A percentile compares a stretch with the other conserved stretches of the same genome.
phyloP scores from a whole-genome alignment of 2,888 invertebrate species.

The Spilarctia lutea region DNA sequence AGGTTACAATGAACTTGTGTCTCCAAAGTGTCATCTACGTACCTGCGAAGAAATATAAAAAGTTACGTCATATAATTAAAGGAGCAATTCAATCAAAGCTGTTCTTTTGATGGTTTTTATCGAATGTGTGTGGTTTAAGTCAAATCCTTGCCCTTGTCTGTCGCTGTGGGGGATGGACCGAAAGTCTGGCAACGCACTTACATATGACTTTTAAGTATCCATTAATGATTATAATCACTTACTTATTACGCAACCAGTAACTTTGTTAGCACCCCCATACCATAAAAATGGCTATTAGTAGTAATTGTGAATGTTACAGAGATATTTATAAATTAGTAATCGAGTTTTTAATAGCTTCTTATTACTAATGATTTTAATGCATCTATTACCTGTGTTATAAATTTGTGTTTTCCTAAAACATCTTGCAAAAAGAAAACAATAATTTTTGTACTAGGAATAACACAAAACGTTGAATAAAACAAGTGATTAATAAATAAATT shows the following conservation, averaged over 20 bases:
- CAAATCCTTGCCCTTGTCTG: background rate
- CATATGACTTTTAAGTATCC: background rate
- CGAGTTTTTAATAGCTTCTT: background rate
- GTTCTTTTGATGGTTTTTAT: background rate
- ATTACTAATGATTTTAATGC: background rate
- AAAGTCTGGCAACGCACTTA: background rate
- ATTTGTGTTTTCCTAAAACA: too few species aligned
- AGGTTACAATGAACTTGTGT: slow-evolving; percentile 67
- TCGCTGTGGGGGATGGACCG: background rate
- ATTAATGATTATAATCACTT: too few species aligned
- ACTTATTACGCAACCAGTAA: too few species aligned
- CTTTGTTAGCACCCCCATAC: background rate
- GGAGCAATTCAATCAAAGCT: background rate
- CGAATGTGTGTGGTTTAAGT: background rate
- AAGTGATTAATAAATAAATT: background rate
- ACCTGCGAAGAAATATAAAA: slow-evolving; percentile 44
- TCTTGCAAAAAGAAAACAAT: too few species aligned
- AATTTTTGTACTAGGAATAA: background rate
- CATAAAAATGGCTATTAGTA: background rate
- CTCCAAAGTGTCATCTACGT: slow-evolving; percentile 56
- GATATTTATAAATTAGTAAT: background rate
- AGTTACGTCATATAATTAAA: background rate
- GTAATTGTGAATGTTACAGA: background rate
- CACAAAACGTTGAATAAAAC: too few species aligned
- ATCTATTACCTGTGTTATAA: background rate